Evolutionary conservation across 2,888 invertebrate genomes (phyloP), one percentile per base, ranked within the genome.

Genomic region (Archips crataeganus): DNA sequence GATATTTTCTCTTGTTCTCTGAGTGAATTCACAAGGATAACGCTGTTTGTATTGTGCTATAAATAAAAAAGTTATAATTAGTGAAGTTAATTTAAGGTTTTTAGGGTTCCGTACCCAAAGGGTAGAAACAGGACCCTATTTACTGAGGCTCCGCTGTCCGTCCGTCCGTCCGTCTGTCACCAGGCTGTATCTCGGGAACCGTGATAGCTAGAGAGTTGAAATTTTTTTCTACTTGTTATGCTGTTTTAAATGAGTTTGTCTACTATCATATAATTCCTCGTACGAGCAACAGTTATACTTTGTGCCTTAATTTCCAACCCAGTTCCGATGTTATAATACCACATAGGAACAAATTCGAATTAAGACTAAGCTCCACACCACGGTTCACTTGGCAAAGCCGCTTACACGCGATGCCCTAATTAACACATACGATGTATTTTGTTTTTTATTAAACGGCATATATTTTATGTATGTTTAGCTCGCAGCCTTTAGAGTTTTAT

Each of bases 401-500:
- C 74, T 74, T 74, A 74, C 74, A 74, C 74, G 74, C 74, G 74
- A 74, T 74, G 65, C 60, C 65, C 69, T 74, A 70, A 74, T 74
- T 74, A 74, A 65, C 74, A 69, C 74, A 60, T 74, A 69, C 49
- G 54, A 39, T 15, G 66, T 57, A 67, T 23, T 66, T 66, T 57
- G 45, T 70, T 60, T 45, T 63, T 74, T 73, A 60, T 51, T 60
- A 34, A 51, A 42, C 60, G 36, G 13, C 47, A 36, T 64, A 70
- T 47, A 68, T 47, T 47, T 47, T 61, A 32, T 32, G 32, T 32
- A 32, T 34, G 6, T 23, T 57, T 5, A 4, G 32, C 57, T 49
- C 11, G n/a, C 13, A 11, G 15, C 9, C 6, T 9, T 15, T 54
- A 15, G 9, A 54, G 23, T 9, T 8, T 15, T 15, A 23, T 1